Evolutionary conservation across 2,888 invertebrate species (phyloP).

Genomic region (Neuroscelio doddi): DNA sequence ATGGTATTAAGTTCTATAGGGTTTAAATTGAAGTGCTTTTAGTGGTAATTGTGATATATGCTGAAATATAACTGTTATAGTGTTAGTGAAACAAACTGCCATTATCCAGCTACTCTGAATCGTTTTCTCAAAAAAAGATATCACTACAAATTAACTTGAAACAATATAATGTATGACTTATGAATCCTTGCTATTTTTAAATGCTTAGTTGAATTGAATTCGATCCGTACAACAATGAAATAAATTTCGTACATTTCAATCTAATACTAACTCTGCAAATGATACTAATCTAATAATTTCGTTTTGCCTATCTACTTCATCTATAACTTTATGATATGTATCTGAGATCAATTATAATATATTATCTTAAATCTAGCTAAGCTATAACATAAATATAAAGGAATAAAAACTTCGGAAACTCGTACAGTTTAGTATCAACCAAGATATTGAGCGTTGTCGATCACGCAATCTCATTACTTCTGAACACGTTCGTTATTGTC

Average conservation of each 20-base stretch:
- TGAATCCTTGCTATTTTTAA: too few relatives aligned
- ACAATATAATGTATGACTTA: too few relatives aligned
- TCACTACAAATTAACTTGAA: too few relatives aligned
- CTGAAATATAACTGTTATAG: slow-evolving; percentile 56
- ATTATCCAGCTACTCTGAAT: neutral
- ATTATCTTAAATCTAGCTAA: slow-evolving; percentile 12
- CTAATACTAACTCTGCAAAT: too few relatives aligned
- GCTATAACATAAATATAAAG: slow-evolving; percentile 3
- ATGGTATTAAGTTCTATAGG: slow-evolving; percentile 58
- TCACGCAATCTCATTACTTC: slow-evolving; percentile 44
- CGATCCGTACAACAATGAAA: too few relatives aligned
- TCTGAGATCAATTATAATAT: slow-evolving; percentile 16
- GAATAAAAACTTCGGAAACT: slow-evolving; percentile 23
- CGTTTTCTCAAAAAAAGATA: too few relatives aligned
- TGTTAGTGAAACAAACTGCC: slow-evolving; percentile 38
- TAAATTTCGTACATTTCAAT: too few relatives aligned
- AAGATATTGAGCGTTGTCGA: slow-evolving; percentile 19
- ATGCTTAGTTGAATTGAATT: too few relatives aligned
- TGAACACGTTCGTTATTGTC: slow-evolving; percentile 67
- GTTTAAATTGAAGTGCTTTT: slow-evolving; percentile 64
- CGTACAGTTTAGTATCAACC: slow-evolving; percentile 7
- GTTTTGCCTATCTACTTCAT: slow-evolving; percentile 30
- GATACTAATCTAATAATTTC: slow-evolving; percentile 41
- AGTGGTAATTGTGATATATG: slow-evolving; percentile 61
- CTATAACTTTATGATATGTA: slow-evolving; percentile 22